Evolutionary conservation across 53 echinoderm and acorn worm genomes (phyloP).

Genomic region (Holothuria scabra): DNA sequence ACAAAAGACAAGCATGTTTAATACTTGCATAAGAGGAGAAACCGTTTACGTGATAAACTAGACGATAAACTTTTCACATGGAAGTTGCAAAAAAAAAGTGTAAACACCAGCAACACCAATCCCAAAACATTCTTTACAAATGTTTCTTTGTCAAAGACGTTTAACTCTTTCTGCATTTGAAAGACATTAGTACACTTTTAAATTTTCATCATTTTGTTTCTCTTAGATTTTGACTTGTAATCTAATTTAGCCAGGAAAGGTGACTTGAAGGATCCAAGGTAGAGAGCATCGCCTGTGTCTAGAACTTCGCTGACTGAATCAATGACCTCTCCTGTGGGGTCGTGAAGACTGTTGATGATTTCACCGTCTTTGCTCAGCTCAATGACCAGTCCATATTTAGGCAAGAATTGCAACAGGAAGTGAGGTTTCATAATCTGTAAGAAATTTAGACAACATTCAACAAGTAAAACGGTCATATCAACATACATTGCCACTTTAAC

Average conservation of each 20-base stretch:
- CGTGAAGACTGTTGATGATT: conserved; percentile 79
- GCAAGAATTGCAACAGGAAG: conserved; percentile 51
- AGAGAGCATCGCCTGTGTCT: conserved; percentile 87
- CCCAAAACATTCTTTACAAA: too few species aligned
- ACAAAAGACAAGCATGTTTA: too few species aligned
- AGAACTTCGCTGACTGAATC: conserved; percentile 81
- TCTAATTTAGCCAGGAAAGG: conserved; percentile 79
- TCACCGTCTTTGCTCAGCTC: conserved; percentile 89
- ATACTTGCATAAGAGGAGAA: too few species aligned
- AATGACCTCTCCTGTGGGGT: conserved; percentile 80
- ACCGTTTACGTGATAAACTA: too few species aligned
- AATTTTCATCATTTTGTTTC: too few species aligned
- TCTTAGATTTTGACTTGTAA: not conserved
- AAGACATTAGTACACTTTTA: too few species aligned
- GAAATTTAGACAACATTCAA: not conserved
- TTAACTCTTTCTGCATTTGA: too few species aligned
- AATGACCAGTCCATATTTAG: conserved; percentile 86
- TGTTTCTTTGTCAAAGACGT: too few species aligned
- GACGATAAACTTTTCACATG: too few species aligned
- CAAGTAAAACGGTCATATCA: not conserved
- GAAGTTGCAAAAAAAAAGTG: too few species aligned
- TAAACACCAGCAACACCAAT: too few species aligned
- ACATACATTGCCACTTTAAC: too few species aligned
- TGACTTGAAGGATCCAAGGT: conserved; percentile 78
- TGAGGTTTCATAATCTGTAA: conserved; percentile 65